Conservation (phyloP, 2,888 invertebrate species). For the Andrena praecox region DNA sequence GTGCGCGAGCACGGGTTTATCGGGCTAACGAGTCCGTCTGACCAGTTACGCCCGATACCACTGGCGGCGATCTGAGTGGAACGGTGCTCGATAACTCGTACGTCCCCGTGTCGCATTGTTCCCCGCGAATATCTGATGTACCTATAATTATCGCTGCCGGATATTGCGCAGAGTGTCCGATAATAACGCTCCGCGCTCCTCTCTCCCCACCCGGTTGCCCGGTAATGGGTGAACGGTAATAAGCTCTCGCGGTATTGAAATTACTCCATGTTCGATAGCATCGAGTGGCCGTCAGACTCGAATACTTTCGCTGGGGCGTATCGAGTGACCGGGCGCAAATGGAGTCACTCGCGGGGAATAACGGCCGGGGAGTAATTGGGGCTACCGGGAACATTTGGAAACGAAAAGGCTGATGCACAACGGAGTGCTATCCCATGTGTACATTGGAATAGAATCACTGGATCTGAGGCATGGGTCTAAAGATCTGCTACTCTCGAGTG, state of each 20-base stretch:
- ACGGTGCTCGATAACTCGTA: conserved; percentile 48
- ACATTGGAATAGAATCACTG: too few species aligned
- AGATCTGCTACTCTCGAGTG: too few species aligned
- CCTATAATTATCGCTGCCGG: conserved; percentile 61
- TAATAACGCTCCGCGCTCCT: conserved; percentile 26
- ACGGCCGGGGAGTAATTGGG: conserved; percentile 1
- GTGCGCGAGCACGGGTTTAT: conserved; percentile 25
- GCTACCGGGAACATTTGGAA: not conserved
- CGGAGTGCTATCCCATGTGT: too few species aligned
- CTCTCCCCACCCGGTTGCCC: not conserved
- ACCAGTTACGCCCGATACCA: conserved; percentile 25
- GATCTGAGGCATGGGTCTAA: too few species aligned
- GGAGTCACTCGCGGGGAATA: conserved; percentile 2
- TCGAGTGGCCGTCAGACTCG: conserved; percentile 10
- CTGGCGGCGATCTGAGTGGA: conserved; percentile 19
- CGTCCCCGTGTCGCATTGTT: conserved; percentile 44
- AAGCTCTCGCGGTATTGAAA: conserved; percentile 46
- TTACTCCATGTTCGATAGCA: conserved; percentile 25
- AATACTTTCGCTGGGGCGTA: conserved; percentile 15
- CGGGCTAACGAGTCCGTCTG: conserved; percentile 42
- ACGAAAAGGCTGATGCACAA: not conserved
- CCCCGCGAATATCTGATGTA: conserved; percentile 52
- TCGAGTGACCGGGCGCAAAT: not conserved
- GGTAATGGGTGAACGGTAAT: conserved; percentile 47
- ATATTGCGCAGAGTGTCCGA: conserved; percentile 53